phyloP scores from a whole-genome alignment of 53 echinoderm and acorn worm genomes.

The Antedon mediterranea region DNA sequence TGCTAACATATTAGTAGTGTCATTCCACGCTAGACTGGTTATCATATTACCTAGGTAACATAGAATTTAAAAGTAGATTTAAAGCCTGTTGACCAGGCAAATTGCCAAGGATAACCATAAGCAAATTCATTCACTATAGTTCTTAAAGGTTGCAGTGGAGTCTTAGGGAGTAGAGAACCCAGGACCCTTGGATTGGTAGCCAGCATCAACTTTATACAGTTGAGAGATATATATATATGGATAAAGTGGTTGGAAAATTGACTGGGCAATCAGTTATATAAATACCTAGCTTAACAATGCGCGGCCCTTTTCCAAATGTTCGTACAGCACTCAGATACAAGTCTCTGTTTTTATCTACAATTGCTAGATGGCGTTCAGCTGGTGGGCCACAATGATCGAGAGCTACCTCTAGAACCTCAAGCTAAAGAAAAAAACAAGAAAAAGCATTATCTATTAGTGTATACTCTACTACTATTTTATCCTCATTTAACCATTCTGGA shows the following conservation, averaged over 20 bases:
- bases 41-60: slow-evolving; percentile 70
- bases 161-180: too few species aligned
- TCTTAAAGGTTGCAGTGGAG: too few species aligned
- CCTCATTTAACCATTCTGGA: too few species aligned
- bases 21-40: slow-evolving; percentile 81
- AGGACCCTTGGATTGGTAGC: too few species aligned
- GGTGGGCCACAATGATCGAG: slow-evolving; percentile 84
- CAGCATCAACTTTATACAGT: too few species aligned
- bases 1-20: slow-evolving; percentile 73
- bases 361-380: slow-evolving; percentile 72
- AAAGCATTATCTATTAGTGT: too few species aligned
- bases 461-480: too few species aligned
- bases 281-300: slow-evolving; percentile 91
- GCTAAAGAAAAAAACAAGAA: slow-evolving; percentile 18
- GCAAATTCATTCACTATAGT: too few species aligned
- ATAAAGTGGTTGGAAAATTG: too few species aligned
- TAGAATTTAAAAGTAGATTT: neutral
- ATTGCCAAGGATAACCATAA: too few species aligned
- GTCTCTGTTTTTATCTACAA: slow-evolving; percentile 95
- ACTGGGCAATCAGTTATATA: neutral
- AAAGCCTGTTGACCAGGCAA: too few species aligned
- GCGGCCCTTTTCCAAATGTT: slow-evolving; percentile 81
- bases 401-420: slow-evolving; percentile 81
- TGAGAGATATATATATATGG: too few species aligned
- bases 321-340: slow-evolving; percentile 82